Conservation (phyloP, 2,797 vertebrate species). For the Manis javanica region DNA sequence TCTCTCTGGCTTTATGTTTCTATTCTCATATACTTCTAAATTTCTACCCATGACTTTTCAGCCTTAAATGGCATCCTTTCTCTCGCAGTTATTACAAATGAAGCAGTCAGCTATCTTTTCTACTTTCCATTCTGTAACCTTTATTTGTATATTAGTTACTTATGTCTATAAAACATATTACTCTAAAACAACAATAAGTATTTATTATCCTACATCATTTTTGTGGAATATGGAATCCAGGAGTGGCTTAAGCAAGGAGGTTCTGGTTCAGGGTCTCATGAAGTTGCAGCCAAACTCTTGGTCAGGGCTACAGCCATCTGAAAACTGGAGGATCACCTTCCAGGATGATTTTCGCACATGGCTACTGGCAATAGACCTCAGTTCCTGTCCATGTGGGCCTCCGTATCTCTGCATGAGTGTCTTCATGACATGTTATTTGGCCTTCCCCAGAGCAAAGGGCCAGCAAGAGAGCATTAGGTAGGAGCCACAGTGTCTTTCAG, state of each 20-base stretch:
- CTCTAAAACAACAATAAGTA: background rate
- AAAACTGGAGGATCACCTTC: background rate
- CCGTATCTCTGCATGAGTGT: no score
- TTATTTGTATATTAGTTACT: background rate
- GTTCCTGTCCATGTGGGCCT: background rate
- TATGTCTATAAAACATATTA: background rate
- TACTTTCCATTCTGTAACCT: background rate
- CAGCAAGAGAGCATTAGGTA: background rate
- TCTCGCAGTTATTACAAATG: background rate
- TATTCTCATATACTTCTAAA: background rate
- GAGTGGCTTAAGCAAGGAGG: background rate
- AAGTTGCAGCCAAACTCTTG: background rate
- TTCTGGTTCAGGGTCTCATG: background rate
- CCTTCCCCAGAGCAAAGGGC: background rate
- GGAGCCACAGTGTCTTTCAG: background rate
- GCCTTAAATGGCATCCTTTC: background rate
- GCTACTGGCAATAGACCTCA: background rate
- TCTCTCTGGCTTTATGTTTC: background rate
- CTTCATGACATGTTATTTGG: background rate
- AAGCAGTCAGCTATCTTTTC: background rate
- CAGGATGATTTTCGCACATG: background rate
- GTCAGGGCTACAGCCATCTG: background rate
- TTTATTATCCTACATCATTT: background rate
- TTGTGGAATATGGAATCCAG: background rate
- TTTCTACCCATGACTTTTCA: background rate